A percentile compares a stretch with the other conserved stretches of the same genome.
Evolutionary conservation across 2,113 vertebrate species (phyloP).

Genomic region (Gopherus evgoodei): DNA sequence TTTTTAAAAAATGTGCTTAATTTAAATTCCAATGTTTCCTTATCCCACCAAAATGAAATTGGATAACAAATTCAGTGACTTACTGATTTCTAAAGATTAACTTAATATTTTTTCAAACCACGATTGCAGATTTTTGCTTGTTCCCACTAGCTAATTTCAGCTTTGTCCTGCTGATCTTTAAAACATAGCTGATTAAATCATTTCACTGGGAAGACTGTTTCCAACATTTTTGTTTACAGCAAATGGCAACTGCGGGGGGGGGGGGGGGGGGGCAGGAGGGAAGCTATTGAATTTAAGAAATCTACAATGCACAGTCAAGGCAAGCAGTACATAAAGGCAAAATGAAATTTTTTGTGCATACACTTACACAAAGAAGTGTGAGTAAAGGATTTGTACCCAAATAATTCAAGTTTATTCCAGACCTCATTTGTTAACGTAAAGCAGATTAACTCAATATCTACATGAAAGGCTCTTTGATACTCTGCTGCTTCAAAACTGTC

Average conservation of each 20-base stretch:
- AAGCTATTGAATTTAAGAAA: background rate
- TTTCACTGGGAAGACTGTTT: background rate
- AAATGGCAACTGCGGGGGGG: background rate
- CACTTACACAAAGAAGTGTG: slow-evolving; percentile 39
- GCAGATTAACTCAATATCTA: slow-evolving; percentile 30
- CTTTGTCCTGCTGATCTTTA: background rate
- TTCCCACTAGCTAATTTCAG: background rate
- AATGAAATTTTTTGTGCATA: background rate
- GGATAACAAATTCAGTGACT: background rate
- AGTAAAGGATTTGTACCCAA: slow-evolving; percentile 53
- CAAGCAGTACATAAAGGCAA: background rate
- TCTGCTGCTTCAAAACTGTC: background rate
- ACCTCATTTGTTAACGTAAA: slow-evolving; percentile 55
- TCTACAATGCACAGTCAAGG: background rate
- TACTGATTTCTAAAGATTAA: background rate
- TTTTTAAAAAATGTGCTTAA: background rate
- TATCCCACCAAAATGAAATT: background rate
- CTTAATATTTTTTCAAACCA: background rate
- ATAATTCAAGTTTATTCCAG: slow-evolving; percentile 70
- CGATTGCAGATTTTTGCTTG: background rate
- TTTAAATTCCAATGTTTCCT: background rate
- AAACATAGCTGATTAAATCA: background rate
- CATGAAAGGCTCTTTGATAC: slow-evolving; percentile 33
- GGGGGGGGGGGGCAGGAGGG: background rate
- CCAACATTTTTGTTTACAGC: background rate